Evolutionary conservation across 37 sponge, comb jelly and placozoan species (phyloP).

Genomic region (Beroe ovata): DNA sequence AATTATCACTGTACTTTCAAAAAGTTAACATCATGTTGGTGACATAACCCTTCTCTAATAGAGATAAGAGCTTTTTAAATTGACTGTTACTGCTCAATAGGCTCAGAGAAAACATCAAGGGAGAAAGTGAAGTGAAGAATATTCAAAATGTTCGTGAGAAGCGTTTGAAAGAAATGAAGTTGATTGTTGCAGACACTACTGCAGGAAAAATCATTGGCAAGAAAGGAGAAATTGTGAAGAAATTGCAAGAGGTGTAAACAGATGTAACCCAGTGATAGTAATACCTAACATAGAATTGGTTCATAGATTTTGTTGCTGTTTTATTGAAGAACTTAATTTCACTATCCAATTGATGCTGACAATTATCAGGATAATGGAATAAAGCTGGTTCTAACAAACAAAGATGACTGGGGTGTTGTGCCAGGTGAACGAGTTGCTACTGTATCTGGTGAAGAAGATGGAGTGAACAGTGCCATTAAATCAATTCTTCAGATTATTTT

Average conservation of each 20-base stretch:
- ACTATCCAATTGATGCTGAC: too few relatives aligned
- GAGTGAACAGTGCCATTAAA: slow-evolving; percentile 1
- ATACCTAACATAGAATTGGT: too few relatives aligned
- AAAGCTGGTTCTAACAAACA: background rate
- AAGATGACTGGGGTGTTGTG: slow-evolving; percentile 29
- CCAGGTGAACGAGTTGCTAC: slow-evolving; percentile 37
- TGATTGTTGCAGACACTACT: slow-evolving; percentile 35
- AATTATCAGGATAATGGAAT: slow-evolving; percentile 22
- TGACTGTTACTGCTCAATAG: slow-evolving; percentile 5
- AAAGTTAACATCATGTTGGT: too few relatives aligned
- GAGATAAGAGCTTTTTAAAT: too few relatives aligned
- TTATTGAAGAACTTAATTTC: too few relatives aligned
- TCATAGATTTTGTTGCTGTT: too few relatives aligned
- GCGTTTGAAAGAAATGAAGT: slow-evolving; percentile 34
- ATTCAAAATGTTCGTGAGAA: background rate
- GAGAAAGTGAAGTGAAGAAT: slow-evolving; percentile 11
- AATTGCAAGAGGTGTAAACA: slow-evolving; percentile 36
- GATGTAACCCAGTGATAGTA: too few relatives aligned
- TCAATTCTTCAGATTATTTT: too few relatives aligned
- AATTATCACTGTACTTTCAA: too few relatives aligned
- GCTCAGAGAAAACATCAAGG: background rate
- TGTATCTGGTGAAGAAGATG: slow-evolving; percentile 20
- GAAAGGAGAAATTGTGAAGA: slow-evolving; percentile 60
- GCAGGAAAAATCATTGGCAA: slow-evolving; percentile 58
- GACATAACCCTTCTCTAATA: too few relatives aligned